Base-by-base conservation (phyloP, 2,888 invertebrate genomes). In the Oxycera nigricornis region DNA sequence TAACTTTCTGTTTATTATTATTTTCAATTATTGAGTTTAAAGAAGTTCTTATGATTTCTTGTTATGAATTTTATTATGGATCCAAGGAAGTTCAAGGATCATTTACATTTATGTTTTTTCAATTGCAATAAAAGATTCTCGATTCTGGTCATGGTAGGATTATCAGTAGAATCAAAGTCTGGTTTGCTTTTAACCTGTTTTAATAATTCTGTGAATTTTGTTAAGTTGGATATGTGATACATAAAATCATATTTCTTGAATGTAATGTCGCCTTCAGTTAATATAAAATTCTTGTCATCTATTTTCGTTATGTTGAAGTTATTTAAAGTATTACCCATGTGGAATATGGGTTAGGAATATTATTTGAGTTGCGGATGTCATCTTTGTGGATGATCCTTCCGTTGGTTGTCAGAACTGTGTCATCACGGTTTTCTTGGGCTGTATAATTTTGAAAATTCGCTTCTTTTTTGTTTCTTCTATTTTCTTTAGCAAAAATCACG, bases 311-410 rank as follows among this genome's bases (percentile, higher is more conserved):
- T 35, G 20, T 35, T 59, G 6, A 22, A 2, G 4, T 20, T 4
- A n/a, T 17, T 35, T 35, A 17, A 7, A 14, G 24, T n/a, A n/a
- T n/a, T n/a, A n/a, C n/a, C n/a, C n/a, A n/a, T n/a, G n/a, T n/a
- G n/a, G n/a, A n/a, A n/a, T n/a, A n/a, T n/a, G n/a, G n/a, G n/a
- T 14, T 62, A 20, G 4, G 9, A 28, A 11, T 1, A 28, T 31
- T 85, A 85, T 50, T 59, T 1, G 0, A 14, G 0, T 62, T 62
- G 0, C 57, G 57, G 17, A 57, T 1, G 26, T 57, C 57, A 57
- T 57, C 59, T 30, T 59, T 28, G 1, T 59, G 59, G 0, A 59
- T 28, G 1, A 59, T 59, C 59, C 1, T 59, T n/a, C 59, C 30
- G 0, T 1, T 28, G 20, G 30, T 28, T 30, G 59, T 28, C 2